Base-by-base conservation (phyloP, 2,797 vertebrate genomes). In the Tachyglossus aculeatus region DNA sequence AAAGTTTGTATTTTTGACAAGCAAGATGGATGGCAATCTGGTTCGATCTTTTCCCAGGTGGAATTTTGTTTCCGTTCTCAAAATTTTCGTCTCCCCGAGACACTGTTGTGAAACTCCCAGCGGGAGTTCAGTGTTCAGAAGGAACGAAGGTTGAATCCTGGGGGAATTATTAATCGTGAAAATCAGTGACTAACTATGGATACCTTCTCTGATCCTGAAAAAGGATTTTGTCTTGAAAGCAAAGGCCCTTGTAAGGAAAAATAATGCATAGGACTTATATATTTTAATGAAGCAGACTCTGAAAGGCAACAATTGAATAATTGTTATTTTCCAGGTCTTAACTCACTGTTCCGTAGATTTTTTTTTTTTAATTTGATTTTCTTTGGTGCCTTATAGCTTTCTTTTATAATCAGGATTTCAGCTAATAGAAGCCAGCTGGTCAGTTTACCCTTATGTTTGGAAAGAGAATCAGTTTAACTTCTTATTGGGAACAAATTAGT, bases 91-190 rank as follows among this genome's bases (percentile, higher is more conserved):
- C n/a, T n/a, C n/a, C n/a, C n/a, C n/a, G n/a, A n/a, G n/a, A n/a
- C n/a, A n/a, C n/a, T n/a, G n/a, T n/a, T n/a, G n/a, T n/a, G n/a
- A n/a, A n/a, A n/a, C n/a, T n/a, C 19, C 36, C 62, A 39, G 71
- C 21, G 54, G 27, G 54, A 31, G 11, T 40, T n/a, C 16, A 34
- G 9, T 18, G 8, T 74, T 29, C 36, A 31, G 12, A 51, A 51
- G 8, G 39, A 59, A 54, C 69, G 62, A 24, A 33, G 13, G 12
- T 9, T 4, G 41, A 32, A 15, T 25, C 13, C 60, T 43, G 8
- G 48, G 16, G 6, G 34, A 74, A 4, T 47, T 54, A 67, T 60
- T 60, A 59, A 72, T 77, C 61, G 51, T 13, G 27, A 37, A 51
- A 3, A 1, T 29, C 48, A 12, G 25, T 66, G 19, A 14, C 6